Base-by-base conservation (phyloP, 2,113 vertebrate species). In the Fregetta grallaria region DNA sequence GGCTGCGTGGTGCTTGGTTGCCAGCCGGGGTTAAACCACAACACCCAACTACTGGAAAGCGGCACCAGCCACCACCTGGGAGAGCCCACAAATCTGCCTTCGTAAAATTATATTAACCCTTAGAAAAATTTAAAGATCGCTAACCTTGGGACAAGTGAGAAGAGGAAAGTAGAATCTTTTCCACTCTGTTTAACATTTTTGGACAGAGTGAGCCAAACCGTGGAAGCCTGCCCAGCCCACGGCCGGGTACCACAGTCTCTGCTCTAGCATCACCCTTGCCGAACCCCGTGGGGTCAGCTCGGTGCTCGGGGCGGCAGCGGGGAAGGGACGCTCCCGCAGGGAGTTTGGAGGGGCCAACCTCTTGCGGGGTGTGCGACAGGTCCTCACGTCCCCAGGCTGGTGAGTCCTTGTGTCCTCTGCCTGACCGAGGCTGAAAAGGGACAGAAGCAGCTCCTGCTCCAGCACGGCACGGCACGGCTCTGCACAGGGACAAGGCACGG, bases 191-290 rank as follows among this genome's bases (percentile, higher is more conserved):
- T 32, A 29, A 30, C 6, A 7, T 10, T 25, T 42, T 49, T n/a
- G 30, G 36, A 23, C 52, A 76, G 30, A 49, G 61, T 29, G n/a
- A 58, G 52, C 15, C 23, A 18, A 49, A 13, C 16, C 3, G 7
- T 5, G 23, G 72, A 18, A 11, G 50, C 42, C 12, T 2, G 2
- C 40, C 21, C 40, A 22, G 49, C n/a, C 45, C 21, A 2, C 1
- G 19, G 30, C 23, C 5, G 1, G 34, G 29, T 49, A 8, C 40
- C 1, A 1, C 29, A 15, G 50, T 1, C 18, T 22, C 18, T 7
- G n/a, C 78, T 9, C 13, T 5, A 13, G 42, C 29, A 17, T 22
- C 29, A 3, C 52, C 44, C 42, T 15, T 8, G 5, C n/a, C 3
- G 52, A n/a, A 11, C 18, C 10, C 34, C 5, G 5, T 6, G 3